These are phyloP conservation scores for Penaeus monodon DNA, from an alignment of 2,888 invertebrate species.

Conservation along the genomic window DNA sequence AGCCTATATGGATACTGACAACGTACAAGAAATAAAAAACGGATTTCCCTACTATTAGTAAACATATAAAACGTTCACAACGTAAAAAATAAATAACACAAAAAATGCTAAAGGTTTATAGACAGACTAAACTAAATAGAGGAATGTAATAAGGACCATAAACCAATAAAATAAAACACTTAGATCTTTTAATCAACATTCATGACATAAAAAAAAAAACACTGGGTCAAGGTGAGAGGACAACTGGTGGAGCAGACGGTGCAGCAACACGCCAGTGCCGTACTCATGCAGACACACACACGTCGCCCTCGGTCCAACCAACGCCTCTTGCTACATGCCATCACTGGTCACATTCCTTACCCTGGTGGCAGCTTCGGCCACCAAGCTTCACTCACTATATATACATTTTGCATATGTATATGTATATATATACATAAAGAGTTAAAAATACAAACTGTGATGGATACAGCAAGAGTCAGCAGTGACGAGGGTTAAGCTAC, in stretches of 20 bases:
- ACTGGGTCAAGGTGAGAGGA: constrained; percentile 14
- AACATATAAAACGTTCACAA: constrained; percentile 34
- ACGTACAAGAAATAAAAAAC: constrained; percentile 39
- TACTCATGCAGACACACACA: constrained; percentile 25
- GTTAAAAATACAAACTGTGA: no score
- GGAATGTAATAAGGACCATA: constrained; percentile 6
- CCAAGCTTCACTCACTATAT: no score
- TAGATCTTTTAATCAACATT: constrained; percentile 10
- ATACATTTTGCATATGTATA: no score
- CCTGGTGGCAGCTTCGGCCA: no score
- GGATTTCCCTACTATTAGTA: constrained; percentile 46
- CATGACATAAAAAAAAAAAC: constrained; percentile 5
- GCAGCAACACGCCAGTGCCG: constrained; percentile 13
- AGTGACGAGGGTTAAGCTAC: no score
- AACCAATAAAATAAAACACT: constrained; percentile 30
- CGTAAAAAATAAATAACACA: constrained; percentile 21
- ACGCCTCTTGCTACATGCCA: no score
- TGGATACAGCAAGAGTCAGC: no score
- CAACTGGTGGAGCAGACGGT: constrained; percentile 5
- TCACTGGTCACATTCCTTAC: no score
- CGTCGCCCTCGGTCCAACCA: not conserved
- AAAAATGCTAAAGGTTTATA: constrained; percentile 7
- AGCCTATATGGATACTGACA: constrained; percentile 16
- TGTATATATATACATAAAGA: no score
- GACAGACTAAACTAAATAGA: constrained; percentile 25